Percentiles rank a stretch among this genome's conserved stretches.
Conservation (phyloP, 2,888 invertebrate species). For the Pyrrhia umbra region DNA sequence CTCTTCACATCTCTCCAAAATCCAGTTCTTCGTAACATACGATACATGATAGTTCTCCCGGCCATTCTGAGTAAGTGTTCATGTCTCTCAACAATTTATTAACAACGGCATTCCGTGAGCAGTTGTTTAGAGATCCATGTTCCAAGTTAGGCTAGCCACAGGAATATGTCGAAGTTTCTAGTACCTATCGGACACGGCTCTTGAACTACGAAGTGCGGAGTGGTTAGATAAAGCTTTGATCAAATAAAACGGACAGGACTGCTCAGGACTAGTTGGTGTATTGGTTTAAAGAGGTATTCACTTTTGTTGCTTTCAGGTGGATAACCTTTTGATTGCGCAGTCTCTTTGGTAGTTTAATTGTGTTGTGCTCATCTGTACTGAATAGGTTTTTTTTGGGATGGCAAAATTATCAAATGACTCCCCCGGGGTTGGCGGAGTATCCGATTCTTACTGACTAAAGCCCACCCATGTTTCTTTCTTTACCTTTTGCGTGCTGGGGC, state of each 20-base stretch:
- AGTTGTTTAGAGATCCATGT: conserved; percentile 41
- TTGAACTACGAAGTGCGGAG: conserved; percentile 14
- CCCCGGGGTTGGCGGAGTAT: too few species aligned
- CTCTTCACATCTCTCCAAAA: neutral
- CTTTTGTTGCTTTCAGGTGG: too few species aligned
- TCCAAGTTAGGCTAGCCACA: conserved; percentile 41
- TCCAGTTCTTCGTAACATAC: neutral
- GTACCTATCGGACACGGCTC: conserved; percentile 20
- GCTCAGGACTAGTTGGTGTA: conserved; percentile 4
- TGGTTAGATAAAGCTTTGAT: conserved; percentile 37
- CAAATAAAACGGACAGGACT: conserved; percentile 27
- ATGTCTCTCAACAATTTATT: conserved; percentile 36
- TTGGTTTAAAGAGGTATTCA: conserved; percentile 10
- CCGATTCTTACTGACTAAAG: too few species aligned
- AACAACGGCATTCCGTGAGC: conserved; percentile 10
- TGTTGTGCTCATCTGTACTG: too few species aligned
- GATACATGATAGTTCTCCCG: neutral
- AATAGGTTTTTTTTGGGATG: too few species aligned
- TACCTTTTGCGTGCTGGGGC: too few species aligned
- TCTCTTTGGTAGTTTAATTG: too few species aligned
- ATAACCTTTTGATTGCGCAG: too few species aligned
- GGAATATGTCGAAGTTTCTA: conserved; percentile 50
- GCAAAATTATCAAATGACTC: too few species aligned
- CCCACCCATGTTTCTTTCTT: too few species aligned
- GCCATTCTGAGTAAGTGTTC: conserved; percentile 6